Percentiles rank a stretch among this genome's conserved stretches.
phyloP scores from a whole-genome alignment of 2,888 invertebrate species.

The Mesorhabditis sp. region DNA sequence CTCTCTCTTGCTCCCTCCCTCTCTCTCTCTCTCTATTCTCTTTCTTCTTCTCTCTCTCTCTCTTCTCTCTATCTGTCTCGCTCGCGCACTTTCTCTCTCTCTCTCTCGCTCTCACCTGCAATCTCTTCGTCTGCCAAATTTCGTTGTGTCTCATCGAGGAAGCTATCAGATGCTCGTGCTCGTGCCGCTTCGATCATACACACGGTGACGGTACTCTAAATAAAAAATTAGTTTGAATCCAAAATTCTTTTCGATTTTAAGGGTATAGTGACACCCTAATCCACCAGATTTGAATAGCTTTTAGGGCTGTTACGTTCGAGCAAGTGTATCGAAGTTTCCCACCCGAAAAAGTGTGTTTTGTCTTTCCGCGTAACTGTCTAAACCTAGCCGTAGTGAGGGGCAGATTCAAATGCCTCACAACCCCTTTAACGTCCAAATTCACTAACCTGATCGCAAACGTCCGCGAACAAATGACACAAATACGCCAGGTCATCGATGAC shows the following conservation, averaged over 20 bases:
- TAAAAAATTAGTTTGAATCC: too few relatives aligned
- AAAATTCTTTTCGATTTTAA: too few relatives aligned
- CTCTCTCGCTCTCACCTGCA: background rate
- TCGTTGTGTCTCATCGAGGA: slow-evolving; percentile 21
- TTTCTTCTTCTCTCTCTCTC: too few relatives aligned
- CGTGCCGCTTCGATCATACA: slow-evolving; percentile 52
- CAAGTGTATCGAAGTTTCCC: background rate
- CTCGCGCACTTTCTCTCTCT: too few relatives aligned
- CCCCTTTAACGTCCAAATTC: background rate
- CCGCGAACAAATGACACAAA: slow-evolving; percentile 47
- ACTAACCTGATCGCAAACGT: slow-evolving; percentile 46
- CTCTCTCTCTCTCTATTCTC: too few relatives aligned
- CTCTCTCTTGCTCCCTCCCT: too few relatives aligned
- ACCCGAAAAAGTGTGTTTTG: too few relatives aligned
- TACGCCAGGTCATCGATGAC: slow-evolving; percentile 47
- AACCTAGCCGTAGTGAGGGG: background rate
- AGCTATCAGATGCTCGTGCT: slow-evolving; percentile 33
- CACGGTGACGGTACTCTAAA: slow-evolving; percentile 43
- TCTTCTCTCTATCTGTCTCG: too few relatives aligned
- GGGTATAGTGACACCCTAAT: background rate
- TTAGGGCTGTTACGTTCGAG: too few relatives aligned
- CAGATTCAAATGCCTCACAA: background rate
- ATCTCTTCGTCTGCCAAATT: slow-evolving; percentile 11
- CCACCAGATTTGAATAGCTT: background rate
- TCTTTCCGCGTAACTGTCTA: too few relatives aligned